Evolutionary conservation across 92 coral and sea anemone genomes (phyloP).

Genomic region (Actinernus sp.): DNA sequence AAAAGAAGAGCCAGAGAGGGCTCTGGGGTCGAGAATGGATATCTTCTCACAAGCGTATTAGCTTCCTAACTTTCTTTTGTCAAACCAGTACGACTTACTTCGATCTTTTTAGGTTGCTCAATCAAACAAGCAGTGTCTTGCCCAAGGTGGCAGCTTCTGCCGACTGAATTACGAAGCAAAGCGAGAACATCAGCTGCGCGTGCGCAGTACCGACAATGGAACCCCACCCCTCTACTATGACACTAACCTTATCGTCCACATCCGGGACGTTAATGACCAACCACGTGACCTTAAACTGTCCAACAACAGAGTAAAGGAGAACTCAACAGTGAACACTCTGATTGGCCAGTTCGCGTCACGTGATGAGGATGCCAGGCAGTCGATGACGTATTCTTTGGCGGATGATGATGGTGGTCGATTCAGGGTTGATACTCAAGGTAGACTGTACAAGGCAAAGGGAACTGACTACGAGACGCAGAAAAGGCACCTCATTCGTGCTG

Average conservation of each 20-base stretch:
- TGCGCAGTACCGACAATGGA: slow-evolving; percentile 84
- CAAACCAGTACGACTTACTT: not conserved
- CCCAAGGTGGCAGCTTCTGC: slow-evolving; percentile 83
- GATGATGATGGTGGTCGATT: slow-evolving; percentile 92
- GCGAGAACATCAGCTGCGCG: slow-evolving; percentile 53
- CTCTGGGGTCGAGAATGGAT: no score
- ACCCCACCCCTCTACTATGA: slow-evolving; percentile 61
- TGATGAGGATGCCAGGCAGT: slow-evolving; percentile 80
- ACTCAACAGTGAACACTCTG: slow-evolving; percentile 65
- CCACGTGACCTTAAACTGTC: slow-evolving; percentile 86
- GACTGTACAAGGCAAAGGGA: slow-evolving; percentile 71
- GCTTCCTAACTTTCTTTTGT: not conserved
- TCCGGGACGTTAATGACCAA: slow-evolving; percentile 85
- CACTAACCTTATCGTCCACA: slow-evolving; percentile 54
- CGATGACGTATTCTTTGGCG: slow-evolving; percentile 66
- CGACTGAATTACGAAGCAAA: slow-evolving; percentile 79
- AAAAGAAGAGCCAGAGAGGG: no score
- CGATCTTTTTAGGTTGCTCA: slow-evolving; percentile 68
- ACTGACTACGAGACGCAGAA: slow-evolving; percentile 81
- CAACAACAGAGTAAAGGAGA: slow-evolving; percentile 75
- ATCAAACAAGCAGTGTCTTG: slow-evolving; percentile 71
- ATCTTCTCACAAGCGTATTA: no score
- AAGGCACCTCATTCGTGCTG: slow-evolving; percentile 69
- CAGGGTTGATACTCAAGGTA: slow-evolving; percentile 71
- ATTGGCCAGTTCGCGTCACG: slow-evolving; percentile 80